Conservation (phyloP, 2,888 invertebrate species). For the Andrena fulva region DNA sequence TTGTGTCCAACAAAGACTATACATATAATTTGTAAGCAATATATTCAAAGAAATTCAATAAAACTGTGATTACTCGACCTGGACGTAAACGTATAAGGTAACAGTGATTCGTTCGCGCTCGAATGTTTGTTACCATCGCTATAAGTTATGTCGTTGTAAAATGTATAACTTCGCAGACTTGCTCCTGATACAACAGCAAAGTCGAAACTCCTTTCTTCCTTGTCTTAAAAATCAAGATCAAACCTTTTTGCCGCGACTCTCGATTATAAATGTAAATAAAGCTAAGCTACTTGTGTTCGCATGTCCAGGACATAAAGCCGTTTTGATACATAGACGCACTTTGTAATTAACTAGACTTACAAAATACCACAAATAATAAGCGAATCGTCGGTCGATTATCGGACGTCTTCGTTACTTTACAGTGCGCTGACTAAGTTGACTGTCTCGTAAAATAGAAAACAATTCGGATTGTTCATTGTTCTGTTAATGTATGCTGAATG, state of each 20-base stretch:
- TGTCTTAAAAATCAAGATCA: not conserved
- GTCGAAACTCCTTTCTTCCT: not conserved
- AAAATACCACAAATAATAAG: constrained; percentile 40
- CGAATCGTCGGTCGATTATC: constrained; percentile 39
- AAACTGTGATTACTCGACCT: constrained; percentile 1
- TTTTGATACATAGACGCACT: constrained; percentile 15
- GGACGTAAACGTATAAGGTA: constrained; percentile 10
- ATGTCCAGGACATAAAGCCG: constrained; percentile 28
- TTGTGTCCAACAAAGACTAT: not conserved
- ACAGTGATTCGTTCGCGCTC: not conserved
- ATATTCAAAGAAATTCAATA: not conserved
- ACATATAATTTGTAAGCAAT: constrained; percentile 12
- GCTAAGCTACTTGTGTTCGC: constrained; percentile 14
- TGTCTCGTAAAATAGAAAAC: not conserved
- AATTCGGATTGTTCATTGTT: constrained; percentile 1
- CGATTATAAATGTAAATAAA: constrained; percentile 3
- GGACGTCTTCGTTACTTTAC: constrained; percentile 71
- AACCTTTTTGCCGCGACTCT: not conserved
- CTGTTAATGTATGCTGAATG: constrained; percentile 13
- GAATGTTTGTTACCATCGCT: constrained; percentile 1
- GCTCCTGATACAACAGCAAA: constrained; percentile 10
- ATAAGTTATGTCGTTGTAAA: constrained; percentile 3
- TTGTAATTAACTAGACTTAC: constrained; percentile 15
- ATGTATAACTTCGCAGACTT: constrained; percentile 1
- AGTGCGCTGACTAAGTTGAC: constrained; percentile 62